phyloP scores from a whole-genome alignment of 2,113 vertebrate species.

The Catharus minimus region DNA sequence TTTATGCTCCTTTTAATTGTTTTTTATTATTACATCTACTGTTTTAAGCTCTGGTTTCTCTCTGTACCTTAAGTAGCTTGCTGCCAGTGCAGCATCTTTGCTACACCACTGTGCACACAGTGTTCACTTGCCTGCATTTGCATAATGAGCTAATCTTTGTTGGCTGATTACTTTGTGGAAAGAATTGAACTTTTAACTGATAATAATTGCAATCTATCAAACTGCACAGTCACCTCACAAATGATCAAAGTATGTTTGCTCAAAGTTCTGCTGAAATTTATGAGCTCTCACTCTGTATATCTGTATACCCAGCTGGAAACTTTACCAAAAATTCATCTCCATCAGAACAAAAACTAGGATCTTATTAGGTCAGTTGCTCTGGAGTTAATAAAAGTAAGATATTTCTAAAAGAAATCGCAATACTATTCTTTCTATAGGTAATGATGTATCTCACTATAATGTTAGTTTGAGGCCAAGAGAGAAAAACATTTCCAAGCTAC shows the following conservation, averaged over 20 bases:
- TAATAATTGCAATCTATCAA: slow-evolving; percentile 71
- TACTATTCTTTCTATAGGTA: neutral
- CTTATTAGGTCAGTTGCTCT: neutral
- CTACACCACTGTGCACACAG: slow-evolving; percentile 40
- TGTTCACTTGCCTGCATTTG: slow-evolving; percentile 39
- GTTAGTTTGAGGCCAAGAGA: neutral
- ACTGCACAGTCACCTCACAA: slow-evolving; percentile 35
- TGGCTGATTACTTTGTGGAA: slow-evolving; percentile 65
- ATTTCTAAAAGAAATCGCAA: neutral
- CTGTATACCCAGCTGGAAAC: neutral
- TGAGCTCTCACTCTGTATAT: slow-evolving; percentile 4
- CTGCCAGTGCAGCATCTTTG: neutral
- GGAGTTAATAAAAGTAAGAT: neutral
- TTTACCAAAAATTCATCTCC: neutral
- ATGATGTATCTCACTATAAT: neutral
- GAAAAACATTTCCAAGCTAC: neutral
- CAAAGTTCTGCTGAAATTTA: slow-evolving; percentile 53
- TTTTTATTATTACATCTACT: slow-evolving; percentile 30
- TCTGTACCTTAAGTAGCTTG: neutral
- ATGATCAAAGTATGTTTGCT: slow-evolving; percentile 46
- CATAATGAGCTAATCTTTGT: slow-evolving; percentile 65
- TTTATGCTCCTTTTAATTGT: slow-evolving; percentile 13
- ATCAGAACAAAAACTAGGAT: slow-evolving; percentile 2
- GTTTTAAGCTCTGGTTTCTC: neutral
- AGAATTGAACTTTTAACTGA: slow-evolving; percentile 68